Conservation (phyloP, 2,888 invertebrate genomes). For the Nebria brevicollis region DNA sequence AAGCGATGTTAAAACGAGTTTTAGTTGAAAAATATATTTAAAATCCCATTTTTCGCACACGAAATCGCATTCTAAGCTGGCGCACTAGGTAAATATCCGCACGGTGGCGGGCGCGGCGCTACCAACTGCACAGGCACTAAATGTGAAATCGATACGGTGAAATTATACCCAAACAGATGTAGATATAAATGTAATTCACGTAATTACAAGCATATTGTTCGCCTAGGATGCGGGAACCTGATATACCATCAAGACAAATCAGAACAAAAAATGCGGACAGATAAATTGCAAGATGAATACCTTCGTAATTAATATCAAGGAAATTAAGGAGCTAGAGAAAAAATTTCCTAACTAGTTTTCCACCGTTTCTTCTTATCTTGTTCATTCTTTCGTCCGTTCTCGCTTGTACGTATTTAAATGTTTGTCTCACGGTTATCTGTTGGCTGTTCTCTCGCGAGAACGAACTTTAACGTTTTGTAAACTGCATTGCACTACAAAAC, state of each 20-base stretch:
- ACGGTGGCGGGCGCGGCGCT: background rate
- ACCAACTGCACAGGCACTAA: conserved; percentile 31
- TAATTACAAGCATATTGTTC: conserved; percentile 24
- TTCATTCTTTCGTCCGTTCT: background rate
- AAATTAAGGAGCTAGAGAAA: background rate
- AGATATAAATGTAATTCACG: conserved; percentile 55
- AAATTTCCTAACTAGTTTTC: background rate
- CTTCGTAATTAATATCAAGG: background rate
- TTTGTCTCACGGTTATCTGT: background rate
- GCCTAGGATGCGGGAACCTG: background rate
- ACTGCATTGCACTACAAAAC: background rate
- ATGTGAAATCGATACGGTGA: conserved; percentile 53
- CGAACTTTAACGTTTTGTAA: background rate
- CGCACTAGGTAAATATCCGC: too few relatives aligned
- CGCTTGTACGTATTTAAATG: background rate
- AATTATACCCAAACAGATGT: conserved; percentile 55
- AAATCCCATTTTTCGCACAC: background rate
- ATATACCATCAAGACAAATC: background rate
- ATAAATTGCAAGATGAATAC: background rate
- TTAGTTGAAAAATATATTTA: background rate
- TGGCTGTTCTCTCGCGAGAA: background rate
- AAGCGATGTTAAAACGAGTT: background rate
- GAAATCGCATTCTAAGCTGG: background rate
- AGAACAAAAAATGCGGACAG: background rate
- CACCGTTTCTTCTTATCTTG: background rate